Base-by-base conservation (phyloP, 2,113 vertebrate species). In the Rhineura floridana region DNA sequence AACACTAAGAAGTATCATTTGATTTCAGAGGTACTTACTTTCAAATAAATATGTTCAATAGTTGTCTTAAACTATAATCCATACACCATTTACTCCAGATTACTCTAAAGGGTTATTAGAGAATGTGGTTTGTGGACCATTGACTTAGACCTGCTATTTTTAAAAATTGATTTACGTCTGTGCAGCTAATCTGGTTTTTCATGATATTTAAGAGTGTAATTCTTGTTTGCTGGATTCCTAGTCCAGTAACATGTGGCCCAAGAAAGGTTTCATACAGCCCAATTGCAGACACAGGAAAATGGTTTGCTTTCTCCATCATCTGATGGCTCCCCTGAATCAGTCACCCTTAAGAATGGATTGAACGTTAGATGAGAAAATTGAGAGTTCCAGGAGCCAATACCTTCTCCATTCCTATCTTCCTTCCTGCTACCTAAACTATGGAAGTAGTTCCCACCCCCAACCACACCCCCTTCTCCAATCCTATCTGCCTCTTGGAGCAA, bases 201-300 rank as follows among this genome's bases (percentile, higher is more conserved):
- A 23, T 92, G 4, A 52, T 91, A 65, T 44, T 28, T 86, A 82
- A 90, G 44, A 70, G 46, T 70, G 65, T 30, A 33, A 70, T 84
- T 72, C 65, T 13, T 55, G 50, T 10, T 84, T 84, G 46, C 48
- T 39, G n/a, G n/a, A 13, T 25, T 55, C 25, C 67, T 6, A 28
- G 69, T 39, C 69, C 36, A 55, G 23, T 42, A 72, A 30, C 17
- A 84, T 13, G n/a, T 25, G 9, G 12, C 2, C n/a, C 50, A 85
- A 33, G 46, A 59, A 4, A 28, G 23, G 39, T 42, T 84, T 75
- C 13, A 21, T 70, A 52, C 48, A 75, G 9, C n/a, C 83, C 44
- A 50, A 75, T 28, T 8, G 10, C 46, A 70, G 17, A 36, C 36
- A 85, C 2, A 85, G 7, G 62, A 67, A 59, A 73, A 85, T 59